These are phyloP conservation scores for Craniophora ligustri DNA, from an alignment of 2,888 invertebrate species.

Conservation along the genomic window DNA sequence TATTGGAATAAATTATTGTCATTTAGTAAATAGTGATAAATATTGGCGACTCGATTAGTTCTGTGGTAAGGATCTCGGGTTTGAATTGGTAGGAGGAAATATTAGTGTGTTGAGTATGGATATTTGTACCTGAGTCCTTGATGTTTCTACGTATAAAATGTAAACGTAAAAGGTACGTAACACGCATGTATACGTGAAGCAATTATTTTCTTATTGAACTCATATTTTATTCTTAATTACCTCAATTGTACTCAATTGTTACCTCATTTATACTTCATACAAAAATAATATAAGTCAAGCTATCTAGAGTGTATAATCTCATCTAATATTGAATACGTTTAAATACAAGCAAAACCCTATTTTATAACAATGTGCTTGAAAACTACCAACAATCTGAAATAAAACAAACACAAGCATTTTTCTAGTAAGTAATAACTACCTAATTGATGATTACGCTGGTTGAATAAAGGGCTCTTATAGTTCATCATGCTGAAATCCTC, in stretches of 20 bases:
- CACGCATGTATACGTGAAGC: too few species aligned
- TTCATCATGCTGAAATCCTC: slow-evolving; percentile 79
- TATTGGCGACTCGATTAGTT: too few species aligned
- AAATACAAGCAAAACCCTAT: neutral
- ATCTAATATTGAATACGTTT: neutral
- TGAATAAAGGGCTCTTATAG: slow-evolving; percentile 71
- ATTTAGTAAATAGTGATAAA: slow-evolving; percentile 4
- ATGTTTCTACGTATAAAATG: too few species aligned
- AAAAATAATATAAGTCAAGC: neutral
- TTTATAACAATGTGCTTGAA: slow-evolving; percentile 9
- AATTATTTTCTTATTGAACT: too few species aligned
- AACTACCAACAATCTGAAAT: slow-evolving; percentile 18
- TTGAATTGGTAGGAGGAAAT: too few species aligned
- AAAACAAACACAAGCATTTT: slow-evolving; percentile 46
- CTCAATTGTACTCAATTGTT: too few species aligned
- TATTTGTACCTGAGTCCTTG: too few species aligned
- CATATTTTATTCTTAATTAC: too few species aligned
- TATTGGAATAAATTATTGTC: slow-evolving; percentile 6
- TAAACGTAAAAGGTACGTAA: too few species aligned
- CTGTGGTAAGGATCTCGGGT: too few species aligned
- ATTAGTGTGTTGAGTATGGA: too few species aligned
- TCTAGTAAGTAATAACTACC: slow-evolving; percentile 53
- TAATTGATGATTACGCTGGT: slow-evolving; percentile 59
- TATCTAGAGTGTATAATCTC: neutral
- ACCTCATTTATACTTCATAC: too few species aligned